Conservation (phyloP, 2,797 vertebrate species). For the Acrossocheilus fasciatus region DNA sequence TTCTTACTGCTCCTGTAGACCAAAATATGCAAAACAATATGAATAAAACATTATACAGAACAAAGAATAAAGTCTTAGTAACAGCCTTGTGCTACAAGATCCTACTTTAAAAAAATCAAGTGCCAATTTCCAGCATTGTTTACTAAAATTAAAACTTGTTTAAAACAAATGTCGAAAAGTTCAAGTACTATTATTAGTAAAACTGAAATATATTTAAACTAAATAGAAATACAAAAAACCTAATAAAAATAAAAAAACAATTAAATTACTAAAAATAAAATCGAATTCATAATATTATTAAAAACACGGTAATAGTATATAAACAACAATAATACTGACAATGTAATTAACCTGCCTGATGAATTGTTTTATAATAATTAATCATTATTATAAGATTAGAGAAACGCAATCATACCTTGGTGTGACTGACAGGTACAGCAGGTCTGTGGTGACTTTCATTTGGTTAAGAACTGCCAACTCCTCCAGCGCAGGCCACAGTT, state of each 20-base stretch:
- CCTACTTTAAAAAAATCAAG: not conserved
- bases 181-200: no score
- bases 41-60: not conserved
- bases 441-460: conserved; percentile 85
- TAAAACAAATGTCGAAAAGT: no score
- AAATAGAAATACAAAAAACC: not conserved
- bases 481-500: conserved; percentile 94
- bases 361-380: not conserved
- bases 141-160: no score
- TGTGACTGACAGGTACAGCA: conserved; percentile 73
- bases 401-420: conserved; percentile 66
- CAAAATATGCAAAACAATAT: conserved; percentile 12
- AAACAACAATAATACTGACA: not conserved
- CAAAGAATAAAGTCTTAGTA: not conserved
- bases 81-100: not conserved
- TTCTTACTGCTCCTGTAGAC: conserved; percentile 76
- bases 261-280: not conserved
- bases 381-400: not conserved
- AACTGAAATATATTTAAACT: not conserved
- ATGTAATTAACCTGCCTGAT: not conserved
- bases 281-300: not conserved
- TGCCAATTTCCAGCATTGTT: not conserved
- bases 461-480: conserved; percentile 88
- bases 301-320: not conserved
- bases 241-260: not conserved